Base-by-base conservation (phyloP, 2,797 vertebrate species). In the Hypotaenidia okinawae region DNA sequence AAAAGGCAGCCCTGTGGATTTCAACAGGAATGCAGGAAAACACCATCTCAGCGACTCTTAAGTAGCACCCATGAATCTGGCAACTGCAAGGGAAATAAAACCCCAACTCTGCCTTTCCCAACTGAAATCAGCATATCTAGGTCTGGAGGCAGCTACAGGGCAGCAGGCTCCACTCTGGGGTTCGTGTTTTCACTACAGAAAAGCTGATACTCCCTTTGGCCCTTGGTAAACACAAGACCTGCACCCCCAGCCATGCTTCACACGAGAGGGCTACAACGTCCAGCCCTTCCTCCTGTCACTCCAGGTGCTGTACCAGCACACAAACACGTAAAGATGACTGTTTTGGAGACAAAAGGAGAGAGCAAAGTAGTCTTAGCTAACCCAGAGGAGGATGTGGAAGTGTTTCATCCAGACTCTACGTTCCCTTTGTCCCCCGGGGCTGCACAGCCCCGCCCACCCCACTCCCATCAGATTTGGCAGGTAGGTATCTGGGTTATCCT, bases 291-390 rank as follows among this genome's bases (percentile, higher is more conserved):
- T 67, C 87, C 51, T n/a, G 5, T 10, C 45, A 64, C 61, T 45
- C 15, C 43, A 82, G 59, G 37, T 66, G 37, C 82, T 74, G 52
- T 13, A 30, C 23, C 18, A 57, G 41, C 67, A 68, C 49, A 45
- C 16, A 66, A 32, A 1, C 25, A 16, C 0, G 1, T 7, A 8
- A 37, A 22, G 35, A 49, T 54, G 52, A 27, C 16, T 16, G 37
- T 24, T 43, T 13, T 54, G 7, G 59, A 79, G 55, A 28, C 61
- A 32, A 10, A 78, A 69, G 62, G 27, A 59, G 89, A 66, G 67
- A 67, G 24, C 7, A 3, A n/a, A 55, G 13, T 17, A 67, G 32
- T 21, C 41, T 32, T 24, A 22, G 5, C 16, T 10, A 37, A 57
- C 45, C 41, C 61, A 22, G 69, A 73, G 69, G 68, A 84, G 49